Evolutionary conservation across 2,113 vertebrate species (phyloP).

Genomic region (Ceyx melanurus): DNA sequence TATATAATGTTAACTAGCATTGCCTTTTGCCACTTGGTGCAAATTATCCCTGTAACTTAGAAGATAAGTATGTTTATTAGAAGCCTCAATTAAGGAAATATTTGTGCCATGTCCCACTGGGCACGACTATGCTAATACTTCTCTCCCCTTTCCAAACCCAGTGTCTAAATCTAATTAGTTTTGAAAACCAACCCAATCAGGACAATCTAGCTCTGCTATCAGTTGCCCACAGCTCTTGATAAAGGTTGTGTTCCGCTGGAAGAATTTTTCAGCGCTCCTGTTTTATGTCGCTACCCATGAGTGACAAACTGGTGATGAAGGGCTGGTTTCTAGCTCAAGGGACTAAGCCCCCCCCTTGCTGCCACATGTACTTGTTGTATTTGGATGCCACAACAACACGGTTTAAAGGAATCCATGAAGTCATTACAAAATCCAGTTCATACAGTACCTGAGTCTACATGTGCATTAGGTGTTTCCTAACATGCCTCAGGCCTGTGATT

Average conservation of each 20-base stretch:
- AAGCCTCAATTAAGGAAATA: slow-evolving; percentile 18
- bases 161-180: slow-evolving; percentile 33
- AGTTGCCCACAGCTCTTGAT: slow-evolving; percentile 42
- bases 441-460: neutral
- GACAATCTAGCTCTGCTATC: neutral
- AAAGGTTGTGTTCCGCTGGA: slow-evolving; percentile 29
- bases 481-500: neutral
- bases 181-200: slow-evolving; percentile 28
- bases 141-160: slow-evolving; percentile 25
- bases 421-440: neutral
- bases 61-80: slow-evolving; percentile 51
- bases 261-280: neutral
- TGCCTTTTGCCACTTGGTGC: neutral
- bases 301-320: neutral
- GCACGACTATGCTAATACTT: slow-evolving; percentile 35
- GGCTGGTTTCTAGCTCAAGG: neutral
- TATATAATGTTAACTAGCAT: fast-evolving
- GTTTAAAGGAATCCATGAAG: neutral
- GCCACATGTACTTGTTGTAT: fast-evolving
- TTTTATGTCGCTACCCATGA: neutral
- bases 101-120: slow-evolving; percentile 33
- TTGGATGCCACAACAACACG: neutral
- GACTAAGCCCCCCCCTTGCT: neutral
- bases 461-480: neutral
- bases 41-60: neutral